Base-by-base conservation (phyloP, 1,140 invertebrate genomes). In the Oncopodura yosiiana region DNA sequence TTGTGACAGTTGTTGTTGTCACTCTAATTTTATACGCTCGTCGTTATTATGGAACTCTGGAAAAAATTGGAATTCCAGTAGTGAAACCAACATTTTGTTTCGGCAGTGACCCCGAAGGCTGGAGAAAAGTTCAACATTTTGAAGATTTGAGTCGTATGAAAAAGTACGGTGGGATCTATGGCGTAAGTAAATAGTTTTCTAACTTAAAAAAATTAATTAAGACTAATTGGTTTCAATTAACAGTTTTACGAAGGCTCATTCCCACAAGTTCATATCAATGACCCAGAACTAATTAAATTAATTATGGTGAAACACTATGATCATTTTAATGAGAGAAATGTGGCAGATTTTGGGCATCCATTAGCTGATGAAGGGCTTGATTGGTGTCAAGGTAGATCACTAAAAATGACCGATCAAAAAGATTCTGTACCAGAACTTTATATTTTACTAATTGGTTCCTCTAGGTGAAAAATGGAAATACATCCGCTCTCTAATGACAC, bases 391-490 rank as follows among this genome's bases (percentile, higher is more conserved):
- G n/a, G n/a, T n/a, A n/a, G 12, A n/a, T 11, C 27, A 14, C 5
- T 38, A 26, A 19, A 23, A 34, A 1, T 21, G 18, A 18, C 8
- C 5, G 18, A 12, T 8, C 37, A 12, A 12, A 39, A 39, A 8
- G 5, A 39, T 39, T 39, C n/a, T n/a, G n/a, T n/a, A n/a, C n/a
- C n/a, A n/a, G 8, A 39, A 39, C 18, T 9, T 39, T 18, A 39
- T 18, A 39, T 16, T 16, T 18, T 6, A 39, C 37, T 12, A 11
- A 11, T 8, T 16, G 5, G 6, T 39, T 18, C 30, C 38, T 37
- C 11, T 3, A 53, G 72, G 69, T 46, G 58, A 66, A 8, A 54
- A 68, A 29, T 78, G 77, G 77, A 75, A 76, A 54, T 66, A 71
- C 16, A 69, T 76, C 3, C 61, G 77, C 9, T 65, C 63, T 3